phyloP scores from a whole-genome alignment of 2,797 vertebrate genomes.

The Aeoliscus strigatus region DNA sequence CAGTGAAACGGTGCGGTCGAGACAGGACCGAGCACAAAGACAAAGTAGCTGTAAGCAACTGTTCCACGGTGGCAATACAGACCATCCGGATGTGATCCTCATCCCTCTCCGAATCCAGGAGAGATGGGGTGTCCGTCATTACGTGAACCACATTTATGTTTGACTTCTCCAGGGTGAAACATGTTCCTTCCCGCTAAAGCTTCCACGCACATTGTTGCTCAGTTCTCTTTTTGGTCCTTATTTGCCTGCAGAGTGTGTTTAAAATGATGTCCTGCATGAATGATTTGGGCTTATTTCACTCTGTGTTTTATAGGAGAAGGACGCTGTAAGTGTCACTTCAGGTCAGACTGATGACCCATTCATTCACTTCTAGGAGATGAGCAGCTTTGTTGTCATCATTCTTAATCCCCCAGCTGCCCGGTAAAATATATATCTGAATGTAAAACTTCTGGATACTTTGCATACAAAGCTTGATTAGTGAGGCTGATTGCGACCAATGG shows the following conservation, averaged over 20 bases:
- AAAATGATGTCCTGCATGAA: conserved; percentile 6
- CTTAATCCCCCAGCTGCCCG: background rate
- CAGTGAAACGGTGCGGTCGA: conserved; percentile 50
- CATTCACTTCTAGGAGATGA: conserved; percentile 3
- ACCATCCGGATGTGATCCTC: conserved; percentile 49
- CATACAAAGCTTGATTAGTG: conserved; percentile 73
- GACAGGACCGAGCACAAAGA: conserved; percentile 61
- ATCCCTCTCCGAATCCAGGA: conserved; percentile 48
- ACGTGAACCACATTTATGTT: conserved; percentile 36
- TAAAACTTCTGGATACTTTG: conserved; percentile 59
- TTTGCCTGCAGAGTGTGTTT: conserved; percentile 44
- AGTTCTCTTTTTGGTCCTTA: conserved; percentile 29
- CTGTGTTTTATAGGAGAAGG: conserved; percentile 1
- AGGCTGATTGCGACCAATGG: conserved; percentile 40
- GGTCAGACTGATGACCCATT: conserved; percentile 5
- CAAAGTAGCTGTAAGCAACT: conserved; percentile 62
- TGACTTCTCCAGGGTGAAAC: conserved; percentile 29
- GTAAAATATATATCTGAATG: conserved; percentile 6
- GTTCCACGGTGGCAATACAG: conserved; percentile 58
- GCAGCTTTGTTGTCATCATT: conserved; percentile 2
- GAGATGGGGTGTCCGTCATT: conserved; percentile 47
- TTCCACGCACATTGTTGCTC: conserved; percentile 21
- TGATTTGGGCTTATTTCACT: background rate
- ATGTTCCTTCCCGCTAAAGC: conserved; percentile 10
- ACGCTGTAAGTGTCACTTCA: conserved; percentile 9